Evolutionary conservation across 2,888 invertebrate genomes (phyloP).

Genomic region (Lasius platythorax): DNA sequence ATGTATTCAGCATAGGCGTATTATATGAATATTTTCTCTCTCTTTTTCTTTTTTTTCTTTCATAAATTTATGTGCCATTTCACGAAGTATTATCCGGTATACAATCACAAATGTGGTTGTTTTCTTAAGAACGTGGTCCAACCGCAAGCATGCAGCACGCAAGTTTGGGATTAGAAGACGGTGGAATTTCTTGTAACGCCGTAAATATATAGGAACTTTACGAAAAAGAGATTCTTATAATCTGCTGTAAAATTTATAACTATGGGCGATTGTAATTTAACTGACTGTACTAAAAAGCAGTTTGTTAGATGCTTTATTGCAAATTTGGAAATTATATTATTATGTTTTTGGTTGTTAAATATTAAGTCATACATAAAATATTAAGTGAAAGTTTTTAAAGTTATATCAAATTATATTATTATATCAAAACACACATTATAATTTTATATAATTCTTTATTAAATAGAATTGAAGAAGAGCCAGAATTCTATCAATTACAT

Average conservation of each 20-base stretch:
- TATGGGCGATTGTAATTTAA: constrained; percentile 9
- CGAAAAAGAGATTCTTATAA: background rate
- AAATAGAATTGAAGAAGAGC: background rate
- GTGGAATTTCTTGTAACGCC: constrained; percentile 9
- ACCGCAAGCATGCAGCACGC: no score
- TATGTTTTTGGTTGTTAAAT: background rate
- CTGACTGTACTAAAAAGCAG: background rate
- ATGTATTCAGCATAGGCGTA: background rate
- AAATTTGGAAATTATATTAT: background rate
- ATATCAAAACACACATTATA: background rate
- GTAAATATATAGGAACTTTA: constrained; percentile 2
- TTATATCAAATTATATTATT: no score
- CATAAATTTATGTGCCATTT: background rate
- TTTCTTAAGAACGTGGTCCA: background rate
- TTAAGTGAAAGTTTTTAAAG: background rate
- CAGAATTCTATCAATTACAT: background rate
- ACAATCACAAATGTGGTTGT: constrained; percentile 26
- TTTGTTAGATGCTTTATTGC: background rate
- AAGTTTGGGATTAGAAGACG: constrained; percentile 22
- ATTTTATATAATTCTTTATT: background rate
- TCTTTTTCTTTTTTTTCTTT: background rate
- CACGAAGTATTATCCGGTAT: background rate
- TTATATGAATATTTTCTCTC: background rate
- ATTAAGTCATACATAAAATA: background rate
- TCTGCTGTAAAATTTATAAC: constrained; percentile 13